phyloP scores from a whole-genome alignment of 1,140 invertebrate species.

The Drosophila murphyi region DNA sequence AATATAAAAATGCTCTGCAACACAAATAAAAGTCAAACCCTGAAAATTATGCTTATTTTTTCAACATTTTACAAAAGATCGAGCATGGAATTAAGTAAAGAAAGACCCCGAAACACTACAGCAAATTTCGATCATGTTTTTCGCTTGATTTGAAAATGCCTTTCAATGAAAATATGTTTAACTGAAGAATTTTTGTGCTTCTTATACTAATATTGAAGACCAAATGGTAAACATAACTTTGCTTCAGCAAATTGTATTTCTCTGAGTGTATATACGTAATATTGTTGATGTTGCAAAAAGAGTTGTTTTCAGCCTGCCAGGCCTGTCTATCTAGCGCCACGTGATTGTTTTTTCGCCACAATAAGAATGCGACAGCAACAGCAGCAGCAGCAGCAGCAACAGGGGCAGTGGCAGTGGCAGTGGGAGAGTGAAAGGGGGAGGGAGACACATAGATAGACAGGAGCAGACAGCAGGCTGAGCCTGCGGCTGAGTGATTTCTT shows the following conservation, averaged over 20 bases:
- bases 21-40: no score
- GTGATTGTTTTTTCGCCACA: conserved; percentile 73
- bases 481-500: conserved; percentile 50
- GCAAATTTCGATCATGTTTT: no score
- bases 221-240: no score
- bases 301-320: conserved; percentile 75
- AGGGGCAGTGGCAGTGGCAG: not conserved
- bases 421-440: not conserved
- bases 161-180: no score
- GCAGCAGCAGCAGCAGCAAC: not conserved
- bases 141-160: no score
- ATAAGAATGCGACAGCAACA: conserved; percentile 3
- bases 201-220: no score
- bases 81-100: no score
- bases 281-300: conserved; percentile 79
- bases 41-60: no score
- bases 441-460: not conserved
- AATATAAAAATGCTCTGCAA: no score
- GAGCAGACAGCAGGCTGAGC: conserved; percentile 10
- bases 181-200: no score
- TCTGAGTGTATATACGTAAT: conserved; percentile 8
- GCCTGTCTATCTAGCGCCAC: conserved; percentile 70
- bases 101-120: no score
- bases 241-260: not conserved
- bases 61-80: no score